Evolutionary conservation across 2,797 vertebrate genomes (phyloP).

Genomic region (Vipera ursinii): DNA sequence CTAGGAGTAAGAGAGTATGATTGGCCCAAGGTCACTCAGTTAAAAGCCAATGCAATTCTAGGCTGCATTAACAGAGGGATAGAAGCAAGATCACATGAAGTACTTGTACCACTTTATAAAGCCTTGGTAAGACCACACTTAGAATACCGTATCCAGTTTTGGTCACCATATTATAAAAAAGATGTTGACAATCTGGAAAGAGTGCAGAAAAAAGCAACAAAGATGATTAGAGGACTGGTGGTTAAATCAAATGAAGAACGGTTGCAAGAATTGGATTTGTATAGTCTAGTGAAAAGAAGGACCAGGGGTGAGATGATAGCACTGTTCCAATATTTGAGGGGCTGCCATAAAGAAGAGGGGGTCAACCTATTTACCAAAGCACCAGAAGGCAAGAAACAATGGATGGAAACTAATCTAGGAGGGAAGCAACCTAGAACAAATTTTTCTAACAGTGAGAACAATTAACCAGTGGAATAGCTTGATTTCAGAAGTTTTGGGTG

Average conservation of each 20-base stretch:
- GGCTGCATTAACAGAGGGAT: background rate
- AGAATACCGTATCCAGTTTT: background rate
- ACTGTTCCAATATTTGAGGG: background rate
- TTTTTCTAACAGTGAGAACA: background rate
- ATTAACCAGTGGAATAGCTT: background rate
- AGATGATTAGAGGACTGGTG: background rate
- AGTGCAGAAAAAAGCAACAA: background rate
- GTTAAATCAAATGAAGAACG: background rate
- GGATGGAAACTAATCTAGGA: background rate
- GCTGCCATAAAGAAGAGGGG: background rate
- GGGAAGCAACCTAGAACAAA: background rate
- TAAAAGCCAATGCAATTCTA: background rate
- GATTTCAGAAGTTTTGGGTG: background rate
- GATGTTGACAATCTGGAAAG: background rate
- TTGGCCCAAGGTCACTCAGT: background rate
- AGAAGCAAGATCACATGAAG: background rate
- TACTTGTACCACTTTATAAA: background rate
- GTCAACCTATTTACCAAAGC: background rate
- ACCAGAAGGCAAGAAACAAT: background rate
- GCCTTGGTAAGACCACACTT: background rate
- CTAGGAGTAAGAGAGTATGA: background rate
- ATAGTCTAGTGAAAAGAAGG: background rate
- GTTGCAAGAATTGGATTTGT: background rate
- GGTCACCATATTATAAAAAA: background rate
- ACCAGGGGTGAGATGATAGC: background rate